Conservation (phyloP, 2,888 invertebrate species). For the Mechanitis messenoides region DNA sequence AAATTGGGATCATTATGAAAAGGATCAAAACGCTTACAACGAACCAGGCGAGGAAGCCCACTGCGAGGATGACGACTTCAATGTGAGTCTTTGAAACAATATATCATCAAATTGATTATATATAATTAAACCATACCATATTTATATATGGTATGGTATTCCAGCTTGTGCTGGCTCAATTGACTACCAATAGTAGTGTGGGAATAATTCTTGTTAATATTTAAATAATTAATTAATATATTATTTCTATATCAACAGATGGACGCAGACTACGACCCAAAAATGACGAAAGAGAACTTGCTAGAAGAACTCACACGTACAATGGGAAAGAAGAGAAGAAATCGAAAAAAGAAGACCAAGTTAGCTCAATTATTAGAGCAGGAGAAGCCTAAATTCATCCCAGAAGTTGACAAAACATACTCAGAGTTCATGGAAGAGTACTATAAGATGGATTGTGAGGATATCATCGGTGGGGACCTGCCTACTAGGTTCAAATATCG, state of each 20-base stretch:
- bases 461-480: constrained; percentile 92
- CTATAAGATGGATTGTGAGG: constrained; percentile 96
- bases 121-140: too few relatives aligned
- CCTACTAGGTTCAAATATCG: constrained; percentile 96
- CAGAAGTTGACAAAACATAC: constrained; percentile 83
- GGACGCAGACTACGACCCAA: constrained; percentile 91
- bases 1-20: constrained; percentile 82
- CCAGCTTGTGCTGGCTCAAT: too few relatives aligned
- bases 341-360: constrained; percentile 81
- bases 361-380: constrained; percentile 83
- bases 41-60: constrained; percentile 60
- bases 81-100: constrained; percentile 62
- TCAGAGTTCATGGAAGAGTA: constrained; percentile 95
- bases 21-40: constrained; percentile 31
- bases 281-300: constrained; percentile 63
- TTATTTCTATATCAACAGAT: constrained; percentile 72
- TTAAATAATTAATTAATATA: background rate
- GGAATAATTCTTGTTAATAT: background rate
- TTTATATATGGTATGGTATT: too few relatives aligned
- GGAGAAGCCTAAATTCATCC: constrained; percentile 91
- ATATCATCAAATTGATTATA: too few relatives aligned
- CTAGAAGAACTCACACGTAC: constrained; percentile 74
- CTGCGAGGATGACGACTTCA: constrained; percentile 89
- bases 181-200: background rate
- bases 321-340: constrained; percentile 76